A percentile compares a stretch with the other conserved stretches of the same genome.
phyloP scores from a whole-genome alignment of 2,888 invertebrate species.

The Aspidiotus destructor region DNA sequence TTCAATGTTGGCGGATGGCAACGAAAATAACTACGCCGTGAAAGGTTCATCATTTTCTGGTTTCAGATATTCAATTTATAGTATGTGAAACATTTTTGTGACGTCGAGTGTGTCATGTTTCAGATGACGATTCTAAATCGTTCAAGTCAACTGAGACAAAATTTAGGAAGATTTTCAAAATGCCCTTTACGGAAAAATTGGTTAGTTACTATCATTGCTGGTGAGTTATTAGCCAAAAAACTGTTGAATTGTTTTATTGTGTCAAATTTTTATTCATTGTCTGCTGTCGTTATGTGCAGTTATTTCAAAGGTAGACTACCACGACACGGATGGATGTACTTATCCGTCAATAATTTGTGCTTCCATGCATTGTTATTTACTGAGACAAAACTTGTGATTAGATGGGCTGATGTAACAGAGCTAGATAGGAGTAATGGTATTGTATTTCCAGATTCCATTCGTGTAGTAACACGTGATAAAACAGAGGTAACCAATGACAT shows the following conservation, averaged over 20 bases:
- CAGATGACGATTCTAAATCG: conserved; percentile 33
- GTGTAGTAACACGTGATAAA: conserved; percentile 72
- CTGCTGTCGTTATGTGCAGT: conserved; percentile 45
- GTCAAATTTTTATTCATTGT: not conserved
- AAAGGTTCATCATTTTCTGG: conserved; percentile 43
- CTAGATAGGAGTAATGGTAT: conserved; percentile 65
- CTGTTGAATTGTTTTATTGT: not conserved
- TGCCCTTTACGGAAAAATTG: conserved; percentile 88
- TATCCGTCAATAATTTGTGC: conserved; percentile 92
- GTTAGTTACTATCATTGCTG: conserved; percentile 91
- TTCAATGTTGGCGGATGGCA: conserved; percentile 73
- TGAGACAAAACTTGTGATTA: conserved; percentile 75
- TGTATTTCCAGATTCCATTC: conserved; percentile 75
- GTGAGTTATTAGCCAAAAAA: conserved; percentile 46
- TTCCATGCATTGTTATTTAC: conserved; percentile 93
- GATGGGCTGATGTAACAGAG: conserved; percentile 83
- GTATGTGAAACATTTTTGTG: too few relatives aligned
- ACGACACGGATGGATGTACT: conserved; percentile 51
- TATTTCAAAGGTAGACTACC: conserved; percentile 79
- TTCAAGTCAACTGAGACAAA: conserved; percentile 54
- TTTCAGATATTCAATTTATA: too few relatives aligned
- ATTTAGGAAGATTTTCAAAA: conserved; percentile 78
- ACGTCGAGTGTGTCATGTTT: not conserved
- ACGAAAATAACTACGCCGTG: conserved; percentile 47
- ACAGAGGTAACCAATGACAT: conserved; percentile 42